Evolutionary conservation across 2,888 invertebrate species (phyloP).

Genomic region (Hypena proboscidalis): DNA sequence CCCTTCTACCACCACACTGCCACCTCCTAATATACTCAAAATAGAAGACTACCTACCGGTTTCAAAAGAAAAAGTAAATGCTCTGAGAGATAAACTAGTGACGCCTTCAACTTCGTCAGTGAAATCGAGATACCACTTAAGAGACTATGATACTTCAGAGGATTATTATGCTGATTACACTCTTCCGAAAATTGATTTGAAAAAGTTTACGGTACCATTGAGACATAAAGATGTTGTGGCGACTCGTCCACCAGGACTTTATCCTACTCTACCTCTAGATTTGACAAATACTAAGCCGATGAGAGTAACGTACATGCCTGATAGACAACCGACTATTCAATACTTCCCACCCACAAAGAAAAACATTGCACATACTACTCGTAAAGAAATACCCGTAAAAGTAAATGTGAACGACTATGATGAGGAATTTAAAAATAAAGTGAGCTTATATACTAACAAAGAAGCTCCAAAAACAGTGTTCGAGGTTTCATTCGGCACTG

Average conservation of each 20-base stretch:
- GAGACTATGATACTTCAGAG: constrained; percentile 67
- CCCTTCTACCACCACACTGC: constrained; percentile 10
- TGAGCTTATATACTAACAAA: constrained; percentile 50
- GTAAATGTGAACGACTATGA: constrained; percentile 56
- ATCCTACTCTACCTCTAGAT: constrained; percentile 34
- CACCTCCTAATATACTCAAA: constrained; percentile 9
- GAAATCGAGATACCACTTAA: constrained; percentile 53
- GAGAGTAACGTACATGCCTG: constrained; percentile 43
- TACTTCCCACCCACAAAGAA: constrained; percentile 72
- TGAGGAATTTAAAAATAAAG: constrained; percentile 53
- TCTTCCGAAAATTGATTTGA: constrained; percentile 67
- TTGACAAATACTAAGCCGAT: constrained; percentile 37
- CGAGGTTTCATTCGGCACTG: constrained; percentile 27
- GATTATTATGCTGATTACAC: constrained; percentile 71
- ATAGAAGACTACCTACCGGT: constrained; percentile 21
- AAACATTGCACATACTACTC: constrained; percentile 55
- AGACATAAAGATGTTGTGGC: constrained; percentile 4
- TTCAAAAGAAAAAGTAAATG: constrained; percentile 18
- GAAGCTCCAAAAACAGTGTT: constrained; percentile 39
- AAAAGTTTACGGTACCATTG: constrained; percentile 55
- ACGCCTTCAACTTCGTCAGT: constrained; percentile 42
- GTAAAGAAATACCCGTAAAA: constrained; percentile 31
- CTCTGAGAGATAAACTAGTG: constrained; percentile 25
- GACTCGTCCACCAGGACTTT: constrained; percentile 7
- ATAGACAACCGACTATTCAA: constrained; percentile 68